Evolutionary conservation across 2,888 invertebrate species (phyloP).

Genomic region (Netelia virgata): DNA sequence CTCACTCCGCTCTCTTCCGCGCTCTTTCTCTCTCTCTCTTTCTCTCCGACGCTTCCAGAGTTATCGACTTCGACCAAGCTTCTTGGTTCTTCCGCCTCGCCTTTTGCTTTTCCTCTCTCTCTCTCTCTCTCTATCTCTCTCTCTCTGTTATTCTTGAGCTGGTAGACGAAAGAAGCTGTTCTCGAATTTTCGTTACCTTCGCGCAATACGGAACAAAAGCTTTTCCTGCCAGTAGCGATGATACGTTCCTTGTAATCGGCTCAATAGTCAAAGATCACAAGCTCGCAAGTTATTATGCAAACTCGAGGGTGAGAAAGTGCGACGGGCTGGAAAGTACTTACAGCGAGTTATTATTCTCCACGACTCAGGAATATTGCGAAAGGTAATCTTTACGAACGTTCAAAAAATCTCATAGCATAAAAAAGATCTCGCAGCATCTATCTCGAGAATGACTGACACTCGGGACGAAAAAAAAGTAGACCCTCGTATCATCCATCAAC

Average conservation of each 20-base stretch:
- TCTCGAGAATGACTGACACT: no score
- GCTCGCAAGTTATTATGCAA: neutral
- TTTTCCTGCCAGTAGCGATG: constrained; percentile 15
- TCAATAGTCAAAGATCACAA: constrained; percentile 19
- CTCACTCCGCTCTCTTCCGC: constrained; percentile 2
- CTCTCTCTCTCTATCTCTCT: constrained; percentile 16
- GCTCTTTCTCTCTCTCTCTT: constrained; percentile 1
- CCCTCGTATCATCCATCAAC: no score
- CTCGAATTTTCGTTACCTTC: constrained; percentile 33
- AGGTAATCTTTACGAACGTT: no score
- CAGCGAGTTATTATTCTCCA: no score
- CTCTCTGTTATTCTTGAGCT: constrained; percentile 28
- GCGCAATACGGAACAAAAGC: constrained; percentile 26
- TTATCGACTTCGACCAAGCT: constrained; percentile 49
- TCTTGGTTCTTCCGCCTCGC: neutral
- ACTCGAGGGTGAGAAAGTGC: neutral
- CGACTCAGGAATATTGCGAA: no score
- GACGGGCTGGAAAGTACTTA: no score
- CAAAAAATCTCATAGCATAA: no score
- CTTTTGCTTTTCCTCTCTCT: neutral
- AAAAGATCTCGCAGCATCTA: no score
- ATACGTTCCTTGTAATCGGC: constrained; percentile 13
- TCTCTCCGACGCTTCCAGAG: constrained; percentile 12
- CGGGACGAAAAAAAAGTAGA: no score
- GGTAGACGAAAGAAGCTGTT: constrained; percentile 41